Evolutionary conservation across 2,113 vertebrate genomes (phyloP).

Genomic region (Notechis scutatus): DNA sequence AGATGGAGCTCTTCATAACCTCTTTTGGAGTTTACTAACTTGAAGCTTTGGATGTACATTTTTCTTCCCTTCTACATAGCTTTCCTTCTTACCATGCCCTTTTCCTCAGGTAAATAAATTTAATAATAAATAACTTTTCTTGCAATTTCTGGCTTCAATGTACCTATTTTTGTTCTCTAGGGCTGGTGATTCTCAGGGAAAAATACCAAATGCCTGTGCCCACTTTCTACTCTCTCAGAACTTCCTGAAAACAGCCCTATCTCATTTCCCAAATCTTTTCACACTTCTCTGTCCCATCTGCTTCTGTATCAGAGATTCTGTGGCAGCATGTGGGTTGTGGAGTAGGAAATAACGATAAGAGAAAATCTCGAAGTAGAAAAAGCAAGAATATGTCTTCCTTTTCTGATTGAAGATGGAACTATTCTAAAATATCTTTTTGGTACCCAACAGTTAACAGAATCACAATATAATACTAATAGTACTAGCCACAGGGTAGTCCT

Average conservation of each 20-base stretch:
- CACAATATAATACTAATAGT: background rate
- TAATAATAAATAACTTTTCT: background rate
- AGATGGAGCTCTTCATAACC: background rate
- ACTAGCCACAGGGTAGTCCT: background rate
- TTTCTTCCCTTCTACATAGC: background rate
- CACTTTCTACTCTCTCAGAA: background rate
- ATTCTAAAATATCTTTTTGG: background rate
- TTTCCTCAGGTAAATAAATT: background rate
- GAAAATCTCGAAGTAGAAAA: background rate
- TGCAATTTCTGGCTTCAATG: background rate
- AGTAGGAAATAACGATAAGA: background rate
- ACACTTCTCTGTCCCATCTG: background rate
- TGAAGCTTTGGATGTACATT: conserved; percentile 5
- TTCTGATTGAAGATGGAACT: background rate
- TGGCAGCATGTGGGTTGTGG: background rate
- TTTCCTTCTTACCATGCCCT: background rate
- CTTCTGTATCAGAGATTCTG: background rate
- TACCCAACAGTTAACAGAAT: background rate
- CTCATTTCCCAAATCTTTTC: background rate
- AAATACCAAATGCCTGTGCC: background rate
- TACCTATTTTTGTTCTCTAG: background rate
- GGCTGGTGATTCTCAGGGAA: background rate
- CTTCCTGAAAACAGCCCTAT: background rate
- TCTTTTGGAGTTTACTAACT: background rate
- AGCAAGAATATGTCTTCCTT: background rate